Base-by-base conservation (phyloP, 2,888 invertebrate species). In the Polyploca ridens region DNA sequence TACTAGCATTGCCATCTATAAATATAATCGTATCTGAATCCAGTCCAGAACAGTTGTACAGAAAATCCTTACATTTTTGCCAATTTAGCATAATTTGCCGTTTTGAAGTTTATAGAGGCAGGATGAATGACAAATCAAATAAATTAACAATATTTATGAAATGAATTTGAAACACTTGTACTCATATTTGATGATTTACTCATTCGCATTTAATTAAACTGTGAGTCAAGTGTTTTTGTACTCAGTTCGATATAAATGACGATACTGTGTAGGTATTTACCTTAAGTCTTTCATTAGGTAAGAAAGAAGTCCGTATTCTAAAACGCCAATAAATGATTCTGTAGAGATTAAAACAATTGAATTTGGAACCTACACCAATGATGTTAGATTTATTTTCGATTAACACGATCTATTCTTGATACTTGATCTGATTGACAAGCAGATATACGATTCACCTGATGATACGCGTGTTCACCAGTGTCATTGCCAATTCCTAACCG, bases 11-110 rank as follows among this genome's bases (percentile, higher is more conserved):
- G 41, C 3, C n/a, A 46, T 46, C n/a, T 46, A 46, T 46, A 46
- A n/a, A 46, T n/a, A n/a, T 46, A n/a, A n/a, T 44, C 13, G 3
- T 44, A n/a, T 41, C 11, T 41, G 7, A 41, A 41, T 7, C 46
- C 46, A n/a, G 46, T 46, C n/a, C n/a, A 46, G 46, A n/a, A 46
- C 46, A 46, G 46, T n/a, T 46, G n/a, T n/a, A n/a, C n/a, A 46
- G 46, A n/a, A 46, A 46, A 46, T n/a, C n/a, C 6, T 46, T 6
- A 46, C n/a, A 46, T n/a, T 46, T 46, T 46, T 10, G 6, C 7
- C 3, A 4, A n/a, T 1, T 14, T 10, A n/a, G 46, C 5, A 3
- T 3, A 41, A 2, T 4, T 13, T 41, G 3, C 4, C 4, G 13
- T 6, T 3, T 41, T 41, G 13, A 13, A 13, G 13, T 3, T 41